Percentiles rank a stretch among this genome's conserved stretches.
Conservation (phyloP, 1,140 invertebrate genomes). For the Philotrypesis tridentata region DNA sequence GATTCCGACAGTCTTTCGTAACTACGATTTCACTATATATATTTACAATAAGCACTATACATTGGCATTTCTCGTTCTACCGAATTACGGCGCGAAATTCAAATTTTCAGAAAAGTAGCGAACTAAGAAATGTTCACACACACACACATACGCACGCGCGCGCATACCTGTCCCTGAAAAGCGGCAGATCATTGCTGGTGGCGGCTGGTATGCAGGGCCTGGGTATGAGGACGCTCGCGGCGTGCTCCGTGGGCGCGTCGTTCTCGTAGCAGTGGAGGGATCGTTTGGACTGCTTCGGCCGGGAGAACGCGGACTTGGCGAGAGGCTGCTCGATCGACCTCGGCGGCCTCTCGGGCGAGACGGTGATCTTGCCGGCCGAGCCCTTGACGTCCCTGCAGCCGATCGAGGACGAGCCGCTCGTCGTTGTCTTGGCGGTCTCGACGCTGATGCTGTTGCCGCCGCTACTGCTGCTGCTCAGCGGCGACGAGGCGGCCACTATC, state of each 20-base stretch:
- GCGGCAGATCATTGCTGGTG: background rate
- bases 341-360: slow-evolving; percentile 23
- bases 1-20: too few species aligned
- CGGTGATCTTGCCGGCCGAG: background rate
- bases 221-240: background rate
- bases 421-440: background rate
- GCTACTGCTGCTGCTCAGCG: background rate
- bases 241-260: background rate
- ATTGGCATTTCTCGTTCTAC: too few species aligned
- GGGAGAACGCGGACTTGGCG: slow-evolving; percentile 41
- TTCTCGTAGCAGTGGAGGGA: slow-evolving; percentile 26
- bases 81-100: too few species aligned
- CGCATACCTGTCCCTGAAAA: slow-evolving; percentile 41
- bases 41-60: too few species aligned
- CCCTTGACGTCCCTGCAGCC: background rate
- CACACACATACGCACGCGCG: too few species aligned
- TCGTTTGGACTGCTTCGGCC: slow-evolving; percentile 30
- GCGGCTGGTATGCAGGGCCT: slow-evolving; percentile 4
- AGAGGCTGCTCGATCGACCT: slow-evolving; percentile 41
- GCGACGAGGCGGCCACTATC: background rate
- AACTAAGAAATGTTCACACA: too few species aligned
- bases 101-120: too few species aligned
- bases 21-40: too few species aligned
- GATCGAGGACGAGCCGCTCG: slow-evolving; percentile 6
- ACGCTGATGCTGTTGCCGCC: background rate